A percentile compares a stretch with the other conserved stretches of the same genome.
Conservation (phyloP, 2,797 vertebrate genomes). For the Lophotriccus pileatus region DNA sequence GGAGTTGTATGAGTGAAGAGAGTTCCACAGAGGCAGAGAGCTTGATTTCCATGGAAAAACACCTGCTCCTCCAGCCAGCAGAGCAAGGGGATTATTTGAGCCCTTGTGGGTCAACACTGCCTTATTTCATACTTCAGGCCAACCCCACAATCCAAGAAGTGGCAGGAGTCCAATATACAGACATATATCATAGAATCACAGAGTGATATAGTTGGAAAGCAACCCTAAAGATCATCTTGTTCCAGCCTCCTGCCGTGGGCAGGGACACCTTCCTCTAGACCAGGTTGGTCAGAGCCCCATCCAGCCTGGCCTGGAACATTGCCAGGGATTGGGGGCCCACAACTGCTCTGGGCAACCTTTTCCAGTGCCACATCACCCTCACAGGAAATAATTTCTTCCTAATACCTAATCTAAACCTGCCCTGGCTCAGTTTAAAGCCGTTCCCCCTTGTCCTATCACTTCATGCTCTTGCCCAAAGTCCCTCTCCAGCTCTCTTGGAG, state of each 20-base stretch:
- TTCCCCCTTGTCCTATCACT: background rate
- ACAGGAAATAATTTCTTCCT: background rate
- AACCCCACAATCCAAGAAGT: background rate
- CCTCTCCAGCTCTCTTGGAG: background rate
- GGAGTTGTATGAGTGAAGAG: background rate
- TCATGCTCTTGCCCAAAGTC: background rate
- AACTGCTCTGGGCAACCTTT: background rate
- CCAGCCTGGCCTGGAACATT: background rate
- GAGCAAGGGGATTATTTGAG: background rate
- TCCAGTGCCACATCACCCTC: background rate
- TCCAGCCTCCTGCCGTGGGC: rapidly evolving
- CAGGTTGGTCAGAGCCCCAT: rapidly evolving
- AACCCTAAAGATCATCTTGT: background rate
- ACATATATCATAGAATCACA: background rate
- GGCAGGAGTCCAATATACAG: background rate
- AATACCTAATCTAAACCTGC: background rate
- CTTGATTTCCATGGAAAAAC: background rate
- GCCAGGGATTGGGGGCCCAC: rapidly evolving
- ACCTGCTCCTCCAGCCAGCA: background rate
- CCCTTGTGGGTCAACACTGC: background rate
- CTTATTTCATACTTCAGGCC: background rate
- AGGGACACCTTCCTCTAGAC: rapidly evolving
- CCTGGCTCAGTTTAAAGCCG: background rate
- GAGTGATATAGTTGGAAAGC: background rate
- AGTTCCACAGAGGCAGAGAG: background rate